These are phyloP conservation scores for Zoanthus sociatus DNA, from an alignment of 92 coral and sea anemone species.

Conservation along the genomic window DNA sequence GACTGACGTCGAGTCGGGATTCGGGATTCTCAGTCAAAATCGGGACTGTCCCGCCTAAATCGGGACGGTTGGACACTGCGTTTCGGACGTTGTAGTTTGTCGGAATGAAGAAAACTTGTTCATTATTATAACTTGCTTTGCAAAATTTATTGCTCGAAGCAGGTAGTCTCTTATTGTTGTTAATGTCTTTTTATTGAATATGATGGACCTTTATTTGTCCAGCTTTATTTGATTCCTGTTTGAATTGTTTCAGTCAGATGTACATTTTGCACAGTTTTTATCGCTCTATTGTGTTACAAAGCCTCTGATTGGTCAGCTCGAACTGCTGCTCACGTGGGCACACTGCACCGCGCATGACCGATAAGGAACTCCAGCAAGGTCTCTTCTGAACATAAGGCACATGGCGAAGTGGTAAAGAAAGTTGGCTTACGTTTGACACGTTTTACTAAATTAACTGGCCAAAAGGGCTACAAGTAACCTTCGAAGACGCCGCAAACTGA, in stretches of 20 bases:
- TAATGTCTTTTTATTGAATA: slow-evolving; percentile 26
- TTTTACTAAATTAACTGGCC: slow-evolving; percentile 66
- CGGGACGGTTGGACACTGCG: too few relatives aligned
- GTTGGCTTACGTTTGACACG: slow-evolving; percentile 71
- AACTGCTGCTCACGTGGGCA: slow-evolving; percentile 39
- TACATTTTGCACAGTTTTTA: slow-evolving; percentile 46
- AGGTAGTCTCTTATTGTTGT: slow-evolving; percentile 34
- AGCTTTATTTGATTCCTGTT: slow-evolving; percentile 20
- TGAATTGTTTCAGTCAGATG: slow-evolving; percentile 24
- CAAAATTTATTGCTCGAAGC: neutral
- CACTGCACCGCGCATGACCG: slow-evolving; percentile 41
- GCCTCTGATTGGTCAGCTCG: slow-evolving; percentile 30
- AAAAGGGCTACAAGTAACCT: slow-evolving; percentile 89
- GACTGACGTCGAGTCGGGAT: too few relatives aligned
- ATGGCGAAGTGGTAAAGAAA: slow-evolving; percentile 92
- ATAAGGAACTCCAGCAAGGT: slow-evolving; percentile 22
- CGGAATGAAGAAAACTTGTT: too few relatives aligned
- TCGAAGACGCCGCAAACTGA: slow-evolving; percentile 97
- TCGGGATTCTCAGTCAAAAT: too few relatives aligned
- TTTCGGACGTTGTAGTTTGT: too few relatives aligned
- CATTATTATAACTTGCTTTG: neutral
- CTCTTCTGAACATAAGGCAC: slow-evolving; percentile 88
- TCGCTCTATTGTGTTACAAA: slow-evolving; percentile 23
- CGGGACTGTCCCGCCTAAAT: too few relatives aligned
- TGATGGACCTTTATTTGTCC: slow-evolving; percentile 22